A percentile compares a stretch with the other conserved stretches of the same genome.
Evolutionary conservation across 2,797 vertebrate genomes (phyloP).

Genomic region (Leuciscus waleckii): DNA sequence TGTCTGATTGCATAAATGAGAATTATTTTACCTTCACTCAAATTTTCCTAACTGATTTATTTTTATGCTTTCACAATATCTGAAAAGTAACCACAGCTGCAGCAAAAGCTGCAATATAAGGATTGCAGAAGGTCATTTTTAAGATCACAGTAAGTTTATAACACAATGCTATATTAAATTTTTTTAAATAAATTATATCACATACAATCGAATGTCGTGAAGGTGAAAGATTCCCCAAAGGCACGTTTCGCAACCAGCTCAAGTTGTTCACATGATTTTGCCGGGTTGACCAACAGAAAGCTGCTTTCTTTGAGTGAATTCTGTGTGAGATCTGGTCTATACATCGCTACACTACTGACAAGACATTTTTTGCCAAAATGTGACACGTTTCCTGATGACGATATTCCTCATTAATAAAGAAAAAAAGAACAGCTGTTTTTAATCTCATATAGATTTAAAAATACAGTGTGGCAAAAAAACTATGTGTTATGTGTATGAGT

Average conservation of each 20-base stretch:
- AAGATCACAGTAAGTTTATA: not conserved
- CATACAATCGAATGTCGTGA: not conserved
- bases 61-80: not conserved
- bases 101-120: not conserved
- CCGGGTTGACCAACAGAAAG: not conserved
- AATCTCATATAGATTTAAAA: not conserved
- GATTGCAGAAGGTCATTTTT: not conserved
- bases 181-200: not conserved
- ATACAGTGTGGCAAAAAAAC: not conserved
- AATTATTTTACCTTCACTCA: not conserved
- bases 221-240: not conserved
- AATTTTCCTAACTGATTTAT: not conserved
- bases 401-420: not conserved
- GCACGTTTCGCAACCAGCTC: not conserved
- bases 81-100: not conserved
- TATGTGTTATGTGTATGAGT: not conserved
- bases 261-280: not conserved
- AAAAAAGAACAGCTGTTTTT: not conserved
- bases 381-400: not conserved
- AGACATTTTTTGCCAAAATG: not conserved
- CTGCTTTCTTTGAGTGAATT: too few relatives aligned
- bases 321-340: not conserved
- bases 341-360: not conserved
- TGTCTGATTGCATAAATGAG: not conserved
- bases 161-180: not conserved